Evolutionary conservation across 64 coral and sea anemone species (phyloP).

Genomic region (Acropora tenuis): DNA sequence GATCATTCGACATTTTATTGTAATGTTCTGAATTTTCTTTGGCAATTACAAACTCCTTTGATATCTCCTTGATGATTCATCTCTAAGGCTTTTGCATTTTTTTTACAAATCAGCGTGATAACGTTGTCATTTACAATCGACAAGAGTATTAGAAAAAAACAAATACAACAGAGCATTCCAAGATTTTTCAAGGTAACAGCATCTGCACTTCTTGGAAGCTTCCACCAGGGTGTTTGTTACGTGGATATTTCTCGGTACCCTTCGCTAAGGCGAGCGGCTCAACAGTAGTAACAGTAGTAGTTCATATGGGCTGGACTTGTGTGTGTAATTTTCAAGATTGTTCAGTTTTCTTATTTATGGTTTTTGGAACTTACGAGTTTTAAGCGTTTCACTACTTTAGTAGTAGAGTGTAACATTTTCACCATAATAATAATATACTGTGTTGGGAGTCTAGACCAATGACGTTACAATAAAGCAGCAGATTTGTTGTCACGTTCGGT

Average conservation of each 20-base stretch:
- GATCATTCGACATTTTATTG: too few species aligned
- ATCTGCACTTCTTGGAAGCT: constrained; percentile 23
- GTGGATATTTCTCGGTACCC: constrained; percentile 33
- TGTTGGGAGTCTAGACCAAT: background rate
- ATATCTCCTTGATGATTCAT: too few species aligned
- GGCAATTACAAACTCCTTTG: too few species aligned
- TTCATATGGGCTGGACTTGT: background rate
- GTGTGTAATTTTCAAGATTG: background rate
- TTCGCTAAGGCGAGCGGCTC: constrained; percentile 32
- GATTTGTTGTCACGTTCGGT: background rate
- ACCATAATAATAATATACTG: background rate
- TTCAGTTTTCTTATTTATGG: background rate
- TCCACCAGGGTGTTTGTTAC: constrained; percentile 65
- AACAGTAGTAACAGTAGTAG: constrained; percentile 23
- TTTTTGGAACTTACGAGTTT: background rate
- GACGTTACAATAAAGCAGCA: background rate
- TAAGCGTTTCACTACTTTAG: background rate
- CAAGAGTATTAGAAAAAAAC: too few species aligned
- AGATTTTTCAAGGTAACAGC: too few species aligned
- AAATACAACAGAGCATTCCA: too few species aligned
- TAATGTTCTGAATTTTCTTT: too few species aligned
- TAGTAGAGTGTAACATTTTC: background rate
- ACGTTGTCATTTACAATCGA: too few species aligned
- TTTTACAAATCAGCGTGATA: too few species aligned
- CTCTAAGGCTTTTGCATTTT: too few species aligned